A percentile compares a stretch with the other conserved stretches of the same genome.
phyloP scores from a whole-genome alignment of 2,113 vertebrate genomes.

The Chaetorhynchus papuensis region DNA sequence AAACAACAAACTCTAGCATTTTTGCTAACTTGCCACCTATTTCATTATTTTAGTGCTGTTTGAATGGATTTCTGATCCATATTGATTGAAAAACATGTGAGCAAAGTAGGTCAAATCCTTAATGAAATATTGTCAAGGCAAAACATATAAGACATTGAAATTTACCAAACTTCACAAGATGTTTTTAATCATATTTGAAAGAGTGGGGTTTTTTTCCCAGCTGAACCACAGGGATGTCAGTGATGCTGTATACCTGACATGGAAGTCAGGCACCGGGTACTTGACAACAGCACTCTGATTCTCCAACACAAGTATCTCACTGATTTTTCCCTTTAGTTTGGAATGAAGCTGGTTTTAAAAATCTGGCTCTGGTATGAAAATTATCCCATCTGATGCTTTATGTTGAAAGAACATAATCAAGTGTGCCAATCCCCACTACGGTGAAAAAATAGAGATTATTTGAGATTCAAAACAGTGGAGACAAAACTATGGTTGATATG shows the following conservation, averaged over 20 bases:
- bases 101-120: neutral
- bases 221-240: neutral
- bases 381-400: neutral
- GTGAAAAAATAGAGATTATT: constrained; percentile 41
- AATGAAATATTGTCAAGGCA: neutral
- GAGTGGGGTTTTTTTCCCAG: neutral
- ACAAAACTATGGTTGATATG: neutral
- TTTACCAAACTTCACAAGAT: neutral
- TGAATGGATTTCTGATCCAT: neutral
- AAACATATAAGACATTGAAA: neutral
- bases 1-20: neutral
- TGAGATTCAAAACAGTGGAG: neutral
- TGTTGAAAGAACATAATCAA: neutral
- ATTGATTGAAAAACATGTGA: neutral
- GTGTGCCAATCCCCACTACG: neutral
- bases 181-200: neutral
- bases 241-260: neutral
- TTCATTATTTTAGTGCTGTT: neutral
- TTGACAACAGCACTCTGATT: neutral
- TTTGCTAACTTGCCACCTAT: neutral
- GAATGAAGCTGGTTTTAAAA: neutral
- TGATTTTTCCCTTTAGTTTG: neutral
- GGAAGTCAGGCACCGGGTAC: neutral
- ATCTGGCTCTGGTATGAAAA: neutral
- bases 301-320: neutral